Conservation (phyloP, 2,797 vertebrate species). For the Gallinago nigripennis region DNA sequence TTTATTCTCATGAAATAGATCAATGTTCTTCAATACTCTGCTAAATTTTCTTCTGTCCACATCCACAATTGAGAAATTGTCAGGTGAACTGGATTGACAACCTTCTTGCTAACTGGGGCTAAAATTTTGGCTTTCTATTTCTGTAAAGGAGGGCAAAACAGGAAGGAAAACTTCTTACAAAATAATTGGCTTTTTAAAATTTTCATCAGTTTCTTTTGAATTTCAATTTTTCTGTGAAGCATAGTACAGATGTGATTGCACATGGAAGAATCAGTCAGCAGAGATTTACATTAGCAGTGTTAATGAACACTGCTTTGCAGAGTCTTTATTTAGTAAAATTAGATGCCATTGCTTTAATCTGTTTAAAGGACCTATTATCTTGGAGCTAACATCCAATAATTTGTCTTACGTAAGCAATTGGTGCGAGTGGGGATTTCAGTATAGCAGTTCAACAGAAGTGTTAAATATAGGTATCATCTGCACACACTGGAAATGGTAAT, state of each 20-base stretch:
- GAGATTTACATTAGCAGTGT: background rate
- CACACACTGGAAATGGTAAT: background rate
- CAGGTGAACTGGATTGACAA: background rate
- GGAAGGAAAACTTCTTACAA: background rate
- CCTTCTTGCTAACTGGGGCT: background rate
- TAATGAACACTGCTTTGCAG: background rate
- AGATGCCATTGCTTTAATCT: background rate
- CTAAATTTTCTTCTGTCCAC: background rate
- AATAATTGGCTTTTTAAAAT: background rate
- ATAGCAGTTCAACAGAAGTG: background rate
- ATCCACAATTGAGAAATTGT: background rate
- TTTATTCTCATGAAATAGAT: background rate
- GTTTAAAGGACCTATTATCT: background rate
- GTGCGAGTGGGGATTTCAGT: background rate
- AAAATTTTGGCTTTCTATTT: background rate
- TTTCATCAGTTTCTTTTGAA: background rate
- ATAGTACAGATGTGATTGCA: background rate
- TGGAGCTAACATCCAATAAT: background rate
- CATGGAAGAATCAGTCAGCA: background rate
- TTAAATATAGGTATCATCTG: slow-evolving; percentile 33
- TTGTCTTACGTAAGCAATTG: background rate
- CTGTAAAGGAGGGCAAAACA: background rate
- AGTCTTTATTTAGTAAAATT: slow-evolving; percentile 25
- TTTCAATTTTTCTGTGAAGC: background rate
- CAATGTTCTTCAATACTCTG: background rate